Percentiles rank a stretch among this genome's conserved stretches.
Evolutionary conservation across 2,113 vertebrate species (phyloP).

Genomic region (Microcebus lehilahytsara): DNA sequence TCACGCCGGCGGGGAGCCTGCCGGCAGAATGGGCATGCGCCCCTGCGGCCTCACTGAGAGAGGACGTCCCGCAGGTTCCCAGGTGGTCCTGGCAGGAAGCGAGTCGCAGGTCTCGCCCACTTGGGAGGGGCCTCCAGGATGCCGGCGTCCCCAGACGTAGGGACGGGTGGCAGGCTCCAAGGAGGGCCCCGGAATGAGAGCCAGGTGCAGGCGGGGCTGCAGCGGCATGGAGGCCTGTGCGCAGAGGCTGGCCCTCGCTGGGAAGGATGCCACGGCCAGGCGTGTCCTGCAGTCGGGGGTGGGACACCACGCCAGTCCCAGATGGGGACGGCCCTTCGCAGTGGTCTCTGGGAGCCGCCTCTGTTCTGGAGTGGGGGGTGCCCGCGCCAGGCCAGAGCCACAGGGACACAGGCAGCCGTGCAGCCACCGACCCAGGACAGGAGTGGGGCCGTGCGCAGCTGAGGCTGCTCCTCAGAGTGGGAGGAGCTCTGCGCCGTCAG

Average conservation of each 20-base stretch:
- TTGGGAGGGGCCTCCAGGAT: neutral
- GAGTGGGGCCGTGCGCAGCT: fast-evolving
- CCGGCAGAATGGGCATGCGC: neutral
- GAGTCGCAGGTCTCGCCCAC: fast-evolving
- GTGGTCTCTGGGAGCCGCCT: neutral
- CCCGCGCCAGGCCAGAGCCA: neutral
- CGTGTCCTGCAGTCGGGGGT: neutral
- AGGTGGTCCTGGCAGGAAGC: neutral
- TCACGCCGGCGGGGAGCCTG: neutral
- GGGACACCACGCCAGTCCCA: neutral
- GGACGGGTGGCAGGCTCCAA: fast-evolving
- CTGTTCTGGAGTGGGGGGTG: neutral
- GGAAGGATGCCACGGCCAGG: neutral
- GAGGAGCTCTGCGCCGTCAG: fast-evolving
- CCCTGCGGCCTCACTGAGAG: fast-evolving
- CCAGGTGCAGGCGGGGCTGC: neutral
- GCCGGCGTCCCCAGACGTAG: neutral
- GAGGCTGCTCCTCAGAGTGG: neutral
- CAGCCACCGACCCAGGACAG: neutral
- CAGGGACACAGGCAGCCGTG: neutral
- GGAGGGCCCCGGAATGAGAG: fast-evolving
- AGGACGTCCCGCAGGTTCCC: fast-evolving
- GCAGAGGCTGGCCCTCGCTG: no score
- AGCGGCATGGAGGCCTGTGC: no score
- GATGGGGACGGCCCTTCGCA: neutral